These are phyloP conservation scores for Epirrhoe tristata DNA, from an alignment of 2,888 invertebrate species.

Conservation along the genomic window DNA sequence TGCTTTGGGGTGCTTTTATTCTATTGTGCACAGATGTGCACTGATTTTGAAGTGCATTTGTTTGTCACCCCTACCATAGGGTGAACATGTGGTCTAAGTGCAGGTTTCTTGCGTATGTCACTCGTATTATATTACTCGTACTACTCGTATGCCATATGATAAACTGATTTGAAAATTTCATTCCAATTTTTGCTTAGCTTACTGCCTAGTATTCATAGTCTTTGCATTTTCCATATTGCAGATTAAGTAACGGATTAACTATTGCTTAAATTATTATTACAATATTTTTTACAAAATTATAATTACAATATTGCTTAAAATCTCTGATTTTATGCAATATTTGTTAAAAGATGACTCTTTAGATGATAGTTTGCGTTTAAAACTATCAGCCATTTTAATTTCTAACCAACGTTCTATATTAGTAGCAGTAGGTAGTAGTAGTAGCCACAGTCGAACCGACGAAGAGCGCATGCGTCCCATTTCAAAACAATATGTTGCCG, in stretches of 20 bases:
- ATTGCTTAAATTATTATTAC: too few relatives aligned
- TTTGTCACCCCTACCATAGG: conserved; percentile 47
- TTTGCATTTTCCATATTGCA: neutral
- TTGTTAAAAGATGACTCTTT: neutral
- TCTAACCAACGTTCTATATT: neutral
- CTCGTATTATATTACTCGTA: conserved; percentile 28
- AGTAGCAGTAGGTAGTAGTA: neutral
- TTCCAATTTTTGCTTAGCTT: neutral
- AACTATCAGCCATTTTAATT: conserved; percentile 14
- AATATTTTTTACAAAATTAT: too few relatives aligned
- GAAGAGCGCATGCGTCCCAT: conserved; percentile 36
- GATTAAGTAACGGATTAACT: neutral
- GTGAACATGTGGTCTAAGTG: conserved; percentile 52
- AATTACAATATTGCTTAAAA: too few relatives aligned
- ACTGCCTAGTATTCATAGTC: neutral
- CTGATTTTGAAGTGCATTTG: conserved; percentile 54
- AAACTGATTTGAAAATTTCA: neutral
- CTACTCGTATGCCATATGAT: conserved; percentile 9
- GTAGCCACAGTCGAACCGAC: neutral
- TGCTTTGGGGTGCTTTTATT: conserved; percentile 49
- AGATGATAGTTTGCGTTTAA: neutral
- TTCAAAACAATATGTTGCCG: conserved; percentile 41
- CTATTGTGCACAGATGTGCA: conserved; percentile 71
- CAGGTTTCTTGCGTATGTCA: conserved; percentile 26
- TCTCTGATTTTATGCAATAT: too few relatives aligned